phyloP scores from a whole-genome alignment of 2,888 invertebrate species.

The Muschampia plurimacula region DNA sequence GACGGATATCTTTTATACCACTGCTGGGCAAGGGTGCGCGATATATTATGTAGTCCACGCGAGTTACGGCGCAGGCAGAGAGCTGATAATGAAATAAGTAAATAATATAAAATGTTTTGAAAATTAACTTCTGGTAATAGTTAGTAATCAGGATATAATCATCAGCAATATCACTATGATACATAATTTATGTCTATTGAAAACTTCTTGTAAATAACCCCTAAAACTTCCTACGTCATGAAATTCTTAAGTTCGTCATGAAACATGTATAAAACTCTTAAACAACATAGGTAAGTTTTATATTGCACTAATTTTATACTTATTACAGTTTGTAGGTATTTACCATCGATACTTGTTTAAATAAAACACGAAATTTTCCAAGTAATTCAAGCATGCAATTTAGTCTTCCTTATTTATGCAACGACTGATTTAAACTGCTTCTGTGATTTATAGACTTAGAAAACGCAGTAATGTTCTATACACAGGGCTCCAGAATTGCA shows the following conservation, averaged over 20 bases:
- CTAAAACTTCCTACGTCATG: no score
- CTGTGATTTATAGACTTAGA: conserved; percentile 25
- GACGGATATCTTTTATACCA: no score
- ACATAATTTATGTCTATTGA: no score
- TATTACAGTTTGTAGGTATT: background rate
- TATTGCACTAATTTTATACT: background rate
- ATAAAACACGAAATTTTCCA: conserved; percentile 19
- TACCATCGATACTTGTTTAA: conserved; percentile 5
- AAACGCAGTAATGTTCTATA: background rate
- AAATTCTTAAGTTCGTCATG: background rate
- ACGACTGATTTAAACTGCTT: conserved; percentile 34
- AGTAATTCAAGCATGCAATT: conserved; percentile 31
- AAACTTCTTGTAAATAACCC: no score
- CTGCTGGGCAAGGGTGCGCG: no score
- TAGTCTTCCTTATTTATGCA: conserved; percentile 34
- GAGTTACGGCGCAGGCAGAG: no score
- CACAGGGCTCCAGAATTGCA: conserved; percentile 23
- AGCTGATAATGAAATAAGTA: no score
- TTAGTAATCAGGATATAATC: no score
- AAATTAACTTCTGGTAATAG: no score
- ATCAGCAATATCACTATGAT: no score
- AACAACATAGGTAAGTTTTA: background rate
- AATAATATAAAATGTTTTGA: no score
- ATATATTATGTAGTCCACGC: no score
- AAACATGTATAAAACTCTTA: background rate